Base-by-base conservation (phyloP, 2,797 vertebrate species). In the Xiphophorus birchmanni region DNA sequence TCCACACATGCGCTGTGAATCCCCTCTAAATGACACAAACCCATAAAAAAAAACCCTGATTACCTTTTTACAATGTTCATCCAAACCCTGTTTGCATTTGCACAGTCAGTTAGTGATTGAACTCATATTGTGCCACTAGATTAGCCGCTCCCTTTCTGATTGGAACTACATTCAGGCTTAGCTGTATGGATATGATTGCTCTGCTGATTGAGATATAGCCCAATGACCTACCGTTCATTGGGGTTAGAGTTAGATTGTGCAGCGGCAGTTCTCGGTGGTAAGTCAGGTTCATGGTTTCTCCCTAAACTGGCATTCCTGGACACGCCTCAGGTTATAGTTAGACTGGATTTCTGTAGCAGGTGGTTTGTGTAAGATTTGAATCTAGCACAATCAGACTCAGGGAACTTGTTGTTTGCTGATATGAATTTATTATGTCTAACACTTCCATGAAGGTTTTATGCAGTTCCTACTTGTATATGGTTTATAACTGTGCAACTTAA, bases 201-300 rank as follows among this genome's bases (percentile, higher is more conserved):
- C 77, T 56, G 58, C 75, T 8, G 37, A 40, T 48, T 45, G 63
- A 23, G 58, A 18, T 37, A 76, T 32, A 67, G 71, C 26, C 35
- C n/a, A 60, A 82, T 86, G 37, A 60, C 81, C 74, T 47, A 37
- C 58, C 37, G 37, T 69, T 74, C 52, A 65, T 63, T 81, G 85
- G 86, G 81, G 29, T 80, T 54, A 48, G 37, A 81, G 84, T 26
- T 72, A 81, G 65, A 35, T 9, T 76, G 29, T 13, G 21, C 65
- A 21, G 21, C 58, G 32, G 35, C 54, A 80, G 77, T 77, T 42
- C 18, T 83, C 21, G 17, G 40, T 5, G 15, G 74, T 90, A 87
- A 93, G 81, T 91, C 90, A 91, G 87, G 74, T 84, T 84, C 76
- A 48, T 11, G 35, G 65, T 50, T 79, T 79, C 32, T 83, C 7